Evolutionary conservation across 2,113 vertebrate genomes (phyloP).

Genomic region (Arvicanthis niloticus): DNA sequence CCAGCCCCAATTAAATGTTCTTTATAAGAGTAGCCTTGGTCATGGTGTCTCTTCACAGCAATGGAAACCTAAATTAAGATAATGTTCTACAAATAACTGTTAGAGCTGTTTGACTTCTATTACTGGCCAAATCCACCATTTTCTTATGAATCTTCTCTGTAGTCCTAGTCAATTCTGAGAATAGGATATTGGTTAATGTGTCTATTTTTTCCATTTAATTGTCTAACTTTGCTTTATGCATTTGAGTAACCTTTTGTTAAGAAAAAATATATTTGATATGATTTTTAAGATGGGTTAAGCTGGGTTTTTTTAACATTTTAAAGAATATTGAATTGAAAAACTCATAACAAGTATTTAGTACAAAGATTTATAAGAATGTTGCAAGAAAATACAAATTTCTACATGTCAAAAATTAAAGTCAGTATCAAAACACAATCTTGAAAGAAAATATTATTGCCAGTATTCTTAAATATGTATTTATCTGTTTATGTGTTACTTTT

Average conservation of each 20-base stretch:
- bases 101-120: background rate
- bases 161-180: background rate
- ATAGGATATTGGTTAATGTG: background rate
- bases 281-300: background rate
- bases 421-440: conserved; percentile 28
- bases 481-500: background rate
- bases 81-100: background rate
- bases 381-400: conserved; percentile 57
- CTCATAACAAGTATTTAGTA: background rate
- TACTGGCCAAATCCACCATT: background rate
- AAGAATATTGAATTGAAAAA: background rate
- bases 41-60: too few relatives aligned
- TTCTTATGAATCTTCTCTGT: background rate
- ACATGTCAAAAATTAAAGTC: background rate
- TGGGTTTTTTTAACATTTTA: background rate
- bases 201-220: conserved; percentile 35
- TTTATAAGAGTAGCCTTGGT: too few relatives aligned
- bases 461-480: background rate
- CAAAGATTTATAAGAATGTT: conserved; percentile 22
- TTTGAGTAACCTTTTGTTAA: background rate
- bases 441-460: conserved; percentile 9
- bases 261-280: background rate
- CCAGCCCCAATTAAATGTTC: too few relatives aligned
- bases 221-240: background rate
- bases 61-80: too few relatives aligned